Percentiles rank a stretch among this genome's conserved stretches.
Conservation (phyloP, 1,140 invertebrate species). For the Tetragonula clypearis region DNA sequence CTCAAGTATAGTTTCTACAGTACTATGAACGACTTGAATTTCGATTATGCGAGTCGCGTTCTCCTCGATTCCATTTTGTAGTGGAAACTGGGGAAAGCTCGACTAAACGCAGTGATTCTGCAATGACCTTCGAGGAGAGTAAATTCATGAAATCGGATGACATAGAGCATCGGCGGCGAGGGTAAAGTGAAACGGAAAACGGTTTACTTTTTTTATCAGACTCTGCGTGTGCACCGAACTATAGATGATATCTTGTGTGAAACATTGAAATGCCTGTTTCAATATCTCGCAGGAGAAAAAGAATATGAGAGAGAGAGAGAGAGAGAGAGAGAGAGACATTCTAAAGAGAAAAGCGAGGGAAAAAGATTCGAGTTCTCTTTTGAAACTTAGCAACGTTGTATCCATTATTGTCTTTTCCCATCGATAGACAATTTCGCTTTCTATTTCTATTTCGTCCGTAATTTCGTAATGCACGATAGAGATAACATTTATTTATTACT, state of each 20-base stretch:
- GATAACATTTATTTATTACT: too few relatives aligned
- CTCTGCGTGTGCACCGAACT: not conserved
- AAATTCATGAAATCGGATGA: constrained; percentile 7
- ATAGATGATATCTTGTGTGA: constrained; percentile 11
- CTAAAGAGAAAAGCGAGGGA: not conserved
- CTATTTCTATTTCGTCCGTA: not conserved
- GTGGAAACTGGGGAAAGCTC: constrained; percentile 56
- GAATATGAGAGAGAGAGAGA: not conserved
- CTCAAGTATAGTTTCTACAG: too few relatives aligned
- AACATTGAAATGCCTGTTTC: not conserved
- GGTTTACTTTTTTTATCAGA: not conserved
- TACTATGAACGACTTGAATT: too few relatives aligned
- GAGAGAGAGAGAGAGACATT: not conserved
- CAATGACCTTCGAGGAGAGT: constrained; percentile 32
- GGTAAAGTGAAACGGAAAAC: constrained; percentile 39
- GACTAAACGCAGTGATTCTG: not conserved
- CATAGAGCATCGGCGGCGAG: not conserved
- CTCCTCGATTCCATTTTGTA: constrained; percentile 44
- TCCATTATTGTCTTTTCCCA: too few relatives aligned
- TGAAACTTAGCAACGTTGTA: not conserved
- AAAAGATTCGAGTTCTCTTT: not conserved
- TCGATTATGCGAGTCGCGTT: not conserved
- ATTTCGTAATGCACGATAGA: not conserved
- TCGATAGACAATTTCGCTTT: not conserved
- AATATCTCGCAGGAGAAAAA: not conserved